Evolutionary conservation across 2,888 invertebrate species (phyloP), one percentile per base, ranked within the genome.

Genomic region (Palloptera scutellata): DNA sequence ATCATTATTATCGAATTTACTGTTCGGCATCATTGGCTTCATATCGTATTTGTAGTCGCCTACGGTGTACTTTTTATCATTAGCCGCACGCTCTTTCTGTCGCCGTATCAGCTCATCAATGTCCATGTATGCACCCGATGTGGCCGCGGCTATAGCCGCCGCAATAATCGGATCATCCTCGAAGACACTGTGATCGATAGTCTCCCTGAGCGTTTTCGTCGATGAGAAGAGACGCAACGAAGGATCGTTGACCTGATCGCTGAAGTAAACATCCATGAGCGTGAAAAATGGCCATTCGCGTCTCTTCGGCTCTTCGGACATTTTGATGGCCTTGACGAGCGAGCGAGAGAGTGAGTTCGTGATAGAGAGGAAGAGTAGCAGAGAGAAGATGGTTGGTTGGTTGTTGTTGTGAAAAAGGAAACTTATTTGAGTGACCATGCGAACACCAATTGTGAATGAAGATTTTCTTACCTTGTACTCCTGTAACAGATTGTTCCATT

Each of bases 221-320:
- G 85, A 85, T 20, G 85, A 85, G 76, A 85, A 85, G 15, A 85
- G 76, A 13, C 85, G 80, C 71, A 85, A 70, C 51, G 85, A 85
- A n/a, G 85, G 85, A 79, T 85, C 85, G 72, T 85, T 85, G 10
- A 85, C 85, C 78, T 85, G 85, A 72, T 85, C 85, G 69, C 85
- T 85, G 73, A 85, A 85, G 69, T 85, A 85, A 1, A 85, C 85
- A 68, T 85, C 85, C 85, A 85, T 85, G 65, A 85, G 74, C 12
- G 83, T 85, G 73, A 85, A 85, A 74, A 85, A 85, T 13, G 85
- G 85, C 85, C 85, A 85, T 67, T 85, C 85, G 19, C 85, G 83
- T 1, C 85, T 76, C 74, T 85, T 85, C 13, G 85, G 85, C 75
- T 85, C 85, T 74, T 85, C 85, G 52, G 85, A 85, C 78, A 85